A percentile compares a stretch with the other conserved stretches of the same genome.
phyloP scores from a whole-genome alignment of 2,888 invertebrate genomes.

The Ommatoiulus sabulosus region DNA sequence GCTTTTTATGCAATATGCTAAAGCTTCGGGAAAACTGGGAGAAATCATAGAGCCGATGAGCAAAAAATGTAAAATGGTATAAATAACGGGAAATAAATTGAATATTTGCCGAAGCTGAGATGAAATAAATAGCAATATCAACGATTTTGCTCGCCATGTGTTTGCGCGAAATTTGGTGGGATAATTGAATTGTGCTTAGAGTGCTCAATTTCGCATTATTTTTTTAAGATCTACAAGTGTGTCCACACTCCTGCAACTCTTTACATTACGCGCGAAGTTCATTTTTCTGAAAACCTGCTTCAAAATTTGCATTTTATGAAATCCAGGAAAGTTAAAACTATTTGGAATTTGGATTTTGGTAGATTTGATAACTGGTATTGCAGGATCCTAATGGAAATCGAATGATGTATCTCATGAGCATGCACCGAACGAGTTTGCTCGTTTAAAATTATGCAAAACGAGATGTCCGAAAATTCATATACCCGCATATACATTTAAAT shows the following conservation, averaged over 20 bases:
- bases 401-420: no score
- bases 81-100: neutral
- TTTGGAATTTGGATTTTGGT: neutral
- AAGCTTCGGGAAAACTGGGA: no score
- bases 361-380: neutral
- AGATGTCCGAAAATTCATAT: neutral
- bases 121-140: no score
- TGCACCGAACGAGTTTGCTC: no score
- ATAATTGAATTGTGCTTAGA: neutral
- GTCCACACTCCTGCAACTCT: neutral
- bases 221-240: neutral
- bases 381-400: no score
- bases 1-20: no score
- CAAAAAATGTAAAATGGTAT: neutral
- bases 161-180: neutral
- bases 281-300: neutral
- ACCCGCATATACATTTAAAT: no score
- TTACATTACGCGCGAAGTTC: neutral
- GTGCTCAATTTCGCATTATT: neutral
- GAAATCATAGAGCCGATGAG: no score
- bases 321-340: neutral
- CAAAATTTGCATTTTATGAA: conserved; percentile 34
- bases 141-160: neutral
- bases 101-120: no score
- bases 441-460: no score